Evolutionary conservation across 2,797 vertebrate species (phyloP), one percentile per base, ranked within the genome.

Genomic region (Coranthus polyacanthus): DNA sequence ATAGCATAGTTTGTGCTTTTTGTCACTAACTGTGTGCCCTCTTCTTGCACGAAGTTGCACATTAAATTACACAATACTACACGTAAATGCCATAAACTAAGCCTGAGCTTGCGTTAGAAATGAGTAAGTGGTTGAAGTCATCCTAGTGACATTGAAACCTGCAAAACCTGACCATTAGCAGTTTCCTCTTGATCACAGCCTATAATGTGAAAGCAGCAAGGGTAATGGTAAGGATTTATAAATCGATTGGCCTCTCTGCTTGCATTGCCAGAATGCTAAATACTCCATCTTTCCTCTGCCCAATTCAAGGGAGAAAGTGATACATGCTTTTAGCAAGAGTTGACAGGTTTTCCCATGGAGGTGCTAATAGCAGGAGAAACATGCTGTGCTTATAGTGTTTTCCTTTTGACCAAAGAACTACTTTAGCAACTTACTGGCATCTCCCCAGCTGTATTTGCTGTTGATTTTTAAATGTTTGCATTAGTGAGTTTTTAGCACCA

Each of bases 271-370:
- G 82, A 82, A 79, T 72, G 50, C 69, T 58, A 70, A 80, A 72
- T 38, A 46, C 78, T 65, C 17, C 10, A 43, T 59, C 49, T 22
- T 53, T 46, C 21, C 18, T 46, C 24, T 53, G 50, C 20, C n/a
- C 44, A 12, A 65, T 71, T 78, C 46, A 26, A 12, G 32, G 67
- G 41, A 39, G 26, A 61, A 60, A 56, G 61, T 58, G 38, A 74
- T 64, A 20, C 72, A 75, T 55, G 63, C 68, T 86, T 84, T 79
- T 64, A 82, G 76, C 47, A n/a, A 55, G 57, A n/a, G 55, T 39
- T 75, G 66, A 74, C 81, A 69, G 55, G 51, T 69, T 71, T 77
- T 81, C 59, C 66, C 53, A 68, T 32, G 42, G 53, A 79, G 52
- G 49, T 78, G 80, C 58, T 59, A 77, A 74, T 52, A 53, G 56